Conservation (phyloP, 2,113 vertebrate genomes). For the Syngnathus typhle region DNA sequence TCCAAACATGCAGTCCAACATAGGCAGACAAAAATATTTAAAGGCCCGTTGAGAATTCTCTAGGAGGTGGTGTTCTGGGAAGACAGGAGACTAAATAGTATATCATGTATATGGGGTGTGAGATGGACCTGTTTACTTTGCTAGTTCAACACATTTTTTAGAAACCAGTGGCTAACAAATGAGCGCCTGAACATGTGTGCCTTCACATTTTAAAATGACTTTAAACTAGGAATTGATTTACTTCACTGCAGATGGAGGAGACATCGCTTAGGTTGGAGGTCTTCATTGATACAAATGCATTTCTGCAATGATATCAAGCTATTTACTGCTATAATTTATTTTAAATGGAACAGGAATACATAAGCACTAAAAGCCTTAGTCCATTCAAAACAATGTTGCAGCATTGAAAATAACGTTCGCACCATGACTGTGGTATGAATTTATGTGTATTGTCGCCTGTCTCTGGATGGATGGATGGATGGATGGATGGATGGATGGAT, state of each 20-base stretch:
- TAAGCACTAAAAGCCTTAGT: too few relatives aligned
- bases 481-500: too few relatives aligned
- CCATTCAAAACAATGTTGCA: too few relatives aligned
- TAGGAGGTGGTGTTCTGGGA: constrained; percentile 46
- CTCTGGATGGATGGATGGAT: too few relatives aligned
- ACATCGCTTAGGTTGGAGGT: background rate
- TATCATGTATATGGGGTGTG: constrained; percentile 24
- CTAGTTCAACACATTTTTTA: constrained; percentile 15
- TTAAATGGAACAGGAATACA: background rate
- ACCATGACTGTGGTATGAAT: too few relatives aligned
- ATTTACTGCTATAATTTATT: background rate
- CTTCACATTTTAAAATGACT: background rate
- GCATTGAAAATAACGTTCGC: too few relatives aligned
- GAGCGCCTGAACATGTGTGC: background rate
- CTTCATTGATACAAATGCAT: background rate
- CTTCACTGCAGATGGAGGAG: background rate
- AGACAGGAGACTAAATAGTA: constrained; percentile 24
- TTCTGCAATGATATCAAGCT: background rate
- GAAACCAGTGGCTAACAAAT: constrained; percentile 16
- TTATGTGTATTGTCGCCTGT: too few relatives aligned
- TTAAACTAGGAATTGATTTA: background rate
- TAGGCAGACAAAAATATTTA: constrained; percentile 65
- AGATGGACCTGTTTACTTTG: constrained; percentile 6
- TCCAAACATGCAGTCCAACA: constrained; percentile 52
- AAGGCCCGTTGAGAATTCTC: constrained; percentile 54